Base-by-base conservation (phyloP, 2,888 invertebrate genomes). In the Ichneumoninae sp. region DNA sequence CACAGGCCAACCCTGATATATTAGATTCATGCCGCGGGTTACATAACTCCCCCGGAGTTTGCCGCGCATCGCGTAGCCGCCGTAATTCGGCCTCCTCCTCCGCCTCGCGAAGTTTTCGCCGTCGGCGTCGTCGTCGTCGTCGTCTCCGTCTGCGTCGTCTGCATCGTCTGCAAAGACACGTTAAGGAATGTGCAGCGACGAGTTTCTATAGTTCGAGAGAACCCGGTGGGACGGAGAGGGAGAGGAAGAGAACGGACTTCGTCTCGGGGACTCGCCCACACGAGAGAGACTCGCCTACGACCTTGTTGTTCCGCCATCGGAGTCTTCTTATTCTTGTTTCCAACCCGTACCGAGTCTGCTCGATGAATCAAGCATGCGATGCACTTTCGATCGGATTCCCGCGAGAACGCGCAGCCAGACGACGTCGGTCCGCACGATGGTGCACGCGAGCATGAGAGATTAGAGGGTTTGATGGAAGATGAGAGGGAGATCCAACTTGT, bases 11-110 rank as follows among this genome's bases (percentile, higher is more conserved):
- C 89, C 88, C 88, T 89, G 88, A 91, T 89, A 89, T 89, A 90
- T 91, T 89, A 89, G 89, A 90, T 91, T 90, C 89, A 89, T 89
- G 89, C 70, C 19, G 57, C 88, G 83, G 87, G 90, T 91, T 91
- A 90, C 88, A 88, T 89, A 91, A 91, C 88, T 86, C 84, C 86
- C 83, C 78, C 62, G 33, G 72, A 89, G 89, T 89, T 89, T 87
- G 88, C 88, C 86, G 87, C 85, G 76, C 88, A 87, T 89, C 86
- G 89, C 90, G 90, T 90, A 89, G 89, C 83, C 86, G 80, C 88
- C 88, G 90, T 90, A 89, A 91, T 89, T 77, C 78, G 81, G 69
- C 44, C 44, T 47, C 81, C 84, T 76, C 78, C 60, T 75, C 77
- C 78, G 33, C 69, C 80, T 44, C 76, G 69, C 77, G 75, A 54